Percentiles rank a stretch among this genome's conserved stretches.
Evolutionary conservation across 2,113 vertebrate genomes (phyloP).

Genomic region (Ammospiza caudacuta): DNA sequence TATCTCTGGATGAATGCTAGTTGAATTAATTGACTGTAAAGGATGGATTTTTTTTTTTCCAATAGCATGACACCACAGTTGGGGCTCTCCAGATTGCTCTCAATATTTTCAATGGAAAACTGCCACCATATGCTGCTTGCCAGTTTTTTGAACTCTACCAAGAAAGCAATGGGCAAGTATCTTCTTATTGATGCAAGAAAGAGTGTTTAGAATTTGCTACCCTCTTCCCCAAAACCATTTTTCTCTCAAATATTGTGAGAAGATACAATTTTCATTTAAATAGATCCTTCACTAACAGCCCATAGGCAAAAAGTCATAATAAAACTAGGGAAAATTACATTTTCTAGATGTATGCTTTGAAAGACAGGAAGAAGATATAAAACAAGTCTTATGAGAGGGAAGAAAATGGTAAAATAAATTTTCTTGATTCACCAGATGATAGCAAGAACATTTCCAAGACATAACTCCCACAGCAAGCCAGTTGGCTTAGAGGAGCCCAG

Average conservation of each 20-base stretch:
- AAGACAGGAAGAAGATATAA: neutral
- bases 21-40: neutral
- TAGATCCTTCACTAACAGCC: neutral
- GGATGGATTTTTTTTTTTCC: neutral
- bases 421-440: neutral
- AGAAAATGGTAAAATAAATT: neutral
- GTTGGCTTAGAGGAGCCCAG: neutral
- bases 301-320: neutral
- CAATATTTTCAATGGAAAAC: slow-evolving; percentile 80
- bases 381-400: neutral
- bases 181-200: neutral
- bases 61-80: slow-evolving; percentile 83
- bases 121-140: slow-evolving; percentile 87
- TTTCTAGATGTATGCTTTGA: neutral
- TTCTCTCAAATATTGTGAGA: neutral
- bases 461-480: neutral
- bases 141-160: slow-evolving; percentile 87
- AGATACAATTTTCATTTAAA: neutral
- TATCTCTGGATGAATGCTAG: neutral
- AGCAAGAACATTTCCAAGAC: neutral
- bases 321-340: neutral
- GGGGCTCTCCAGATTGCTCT: slow-evolving; percentile 87
- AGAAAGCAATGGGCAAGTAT: slow-evolving; percentile 83
- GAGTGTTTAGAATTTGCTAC: neutral
- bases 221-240: neutral